Percentiles rank a stretch among this genome's conserved stretches.
phyloP scores from a whole-genome alignment of 2,113 vertebrate species.

The Puffinus mauretanicus region DNA sequence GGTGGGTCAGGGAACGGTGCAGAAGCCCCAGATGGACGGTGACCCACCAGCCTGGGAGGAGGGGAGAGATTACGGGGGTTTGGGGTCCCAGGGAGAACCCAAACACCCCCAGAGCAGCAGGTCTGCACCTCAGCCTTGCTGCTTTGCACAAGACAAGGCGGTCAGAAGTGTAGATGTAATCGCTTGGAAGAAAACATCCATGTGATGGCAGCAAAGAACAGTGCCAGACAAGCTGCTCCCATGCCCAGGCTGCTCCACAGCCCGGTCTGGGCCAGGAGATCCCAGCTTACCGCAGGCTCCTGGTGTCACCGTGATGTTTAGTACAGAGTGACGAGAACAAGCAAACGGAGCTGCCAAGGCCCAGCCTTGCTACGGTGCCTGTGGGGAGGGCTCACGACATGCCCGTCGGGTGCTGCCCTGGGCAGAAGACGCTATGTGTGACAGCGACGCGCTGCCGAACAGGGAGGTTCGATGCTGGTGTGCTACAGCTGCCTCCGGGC shows the following conservation, averaged over 20 bases:
- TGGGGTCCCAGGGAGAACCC: background rate
- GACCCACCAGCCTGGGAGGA: background rate
- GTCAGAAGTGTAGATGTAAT: background rate
- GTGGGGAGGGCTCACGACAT: fast-evolving
- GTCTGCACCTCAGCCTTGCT: background rate
- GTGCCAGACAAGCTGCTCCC: background rate
- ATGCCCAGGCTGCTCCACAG: background rate
- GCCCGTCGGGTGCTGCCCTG: background rate
- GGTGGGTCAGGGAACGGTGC: background rate
- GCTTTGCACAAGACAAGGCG: background rate
- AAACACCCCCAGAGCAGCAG: background rate
- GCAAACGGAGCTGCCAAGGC: background rate
- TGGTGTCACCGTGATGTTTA: fast-evolving
- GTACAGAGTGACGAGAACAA: background rate
- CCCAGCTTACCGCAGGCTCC: background rate
- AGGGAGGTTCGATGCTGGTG: fast-evolving
- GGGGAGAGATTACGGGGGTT: fast-evolving
- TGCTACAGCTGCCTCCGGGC: background rate
- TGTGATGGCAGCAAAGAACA: constrained; percentile 59
- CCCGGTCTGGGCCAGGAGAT: background rate
- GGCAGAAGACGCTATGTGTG: background rate
- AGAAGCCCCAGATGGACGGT: fast-evolving
- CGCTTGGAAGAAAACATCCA: constrained; percentile 1
- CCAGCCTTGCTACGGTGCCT: background rate
- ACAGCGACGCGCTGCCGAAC: fast-evolving